Conservation (phyloP, 1,140 invertebrate species). For the Coptotermes formosanus region DNA sequence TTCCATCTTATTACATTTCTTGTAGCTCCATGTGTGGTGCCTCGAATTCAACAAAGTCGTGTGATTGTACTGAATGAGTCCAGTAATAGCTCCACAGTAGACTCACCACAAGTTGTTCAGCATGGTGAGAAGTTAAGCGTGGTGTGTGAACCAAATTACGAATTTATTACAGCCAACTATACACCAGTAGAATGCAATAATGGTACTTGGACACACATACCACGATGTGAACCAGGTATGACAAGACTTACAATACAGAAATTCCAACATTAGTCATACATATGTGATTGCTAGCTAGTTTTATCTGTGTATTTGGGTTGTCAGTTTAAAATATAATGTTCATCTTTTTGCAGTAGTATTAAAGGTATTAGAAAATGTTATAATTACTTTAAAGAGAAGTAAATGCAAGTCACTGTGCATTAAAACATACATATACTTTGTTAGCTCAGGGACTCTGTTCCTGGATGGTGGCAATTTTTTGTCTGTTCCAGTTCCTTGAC, state of each 20-base stretch:
- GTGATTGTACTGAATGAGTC: constrained; percentile 50
- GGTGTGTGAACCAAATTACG: constrained; percentile 83
- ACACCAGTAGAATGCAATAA: constrained; percentile 85
- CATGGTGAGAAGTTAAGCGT: constrained; percentile 85
- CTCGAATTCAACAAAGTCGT: constrained; percentile 79
- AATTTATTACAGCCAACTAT: constrained; percentile 70
- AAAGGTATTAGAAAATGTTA: too few species aligned
- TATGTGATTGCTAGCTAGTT: too few species aligned
- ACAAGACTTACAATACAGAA: not conserved
- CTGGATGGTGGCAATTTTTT: too few species aligned
- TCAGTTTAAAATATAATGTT: too few species aligned
- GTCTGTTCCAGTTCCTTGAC: too few species aligned
- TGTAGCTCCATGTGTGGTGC: constrained; percentile 85
- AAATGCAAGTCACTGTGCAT: too few species aligned
- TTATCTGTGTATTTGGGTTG: too few species aligned
- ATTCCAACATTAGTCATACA: too few species aligned
- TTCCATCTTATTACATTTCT: not conserved
- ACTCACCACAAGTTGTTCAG: constrained; percentile 57
- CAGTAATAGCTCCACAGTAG: not conserved
- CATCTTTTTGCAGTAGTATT: too few species aligned
- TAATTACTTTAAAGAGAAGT: too few species aligned
- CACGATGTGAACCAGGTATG: constrained; percentile 75
- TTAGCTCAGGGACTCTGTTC: too few species aligned
- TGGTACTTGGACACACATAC: constrained; percentile 93
- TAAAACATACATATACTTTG: too few species aligned